Evolutionary conservation across 1,140 invertebrate species (phyloP), one percentile per base, ranked within the genome.

Genomic region (Aphelinus certus): DNA sequence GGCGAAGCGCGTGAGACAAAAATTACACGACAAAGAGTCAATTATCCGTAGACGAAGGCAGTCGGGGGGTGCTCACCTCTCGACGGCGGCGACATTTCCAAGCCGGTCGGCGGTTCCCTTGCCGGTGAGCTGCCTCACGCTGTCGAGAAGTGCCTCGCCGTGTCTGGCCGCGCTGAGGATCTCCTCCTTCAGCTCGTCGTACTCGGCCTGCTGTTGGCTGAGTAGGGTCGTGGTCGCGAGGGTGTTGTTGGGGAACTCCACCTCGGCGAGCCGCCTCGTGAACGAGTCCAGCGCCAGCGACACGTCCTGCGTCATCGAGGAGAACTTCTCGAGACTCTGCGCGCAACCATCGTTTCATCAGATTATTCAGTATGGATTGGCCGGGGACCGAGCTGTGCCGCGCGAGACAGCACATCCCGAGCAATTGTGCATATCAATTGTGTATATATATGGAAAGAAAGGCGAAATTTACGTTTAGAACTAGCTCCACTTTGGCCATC

Each of bases 301-400:
- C 43, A 98, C 95, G 81, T 96, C 93, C 83, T 95, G 93, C 68
- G 95, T 97, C 84, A 96, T 92, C 53, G 91, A 92, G 55, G 95
- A 97, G 89, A 98, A 98, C 84, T 97, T 96, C 85, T 98, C 97
- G 79, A 98, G 91, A 68, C 94, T 95, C 96, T 98, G 83, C n/a
- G 60, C 26, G 26, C 26, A 26, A 26, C 26, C 26, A 26, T 26
- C 26, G 26, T 26, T 26, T 26, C 26, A 26, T 26, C 26, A 26
- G 26, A 26, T 26, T 26, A 26, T 26, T 26, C 26, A 26, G 26
- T 26, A 26, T 26, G 26, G 26, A 26, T 26, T 26, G 26, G 26
- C 26, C 26, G 26, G 26, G 26, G 26, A 26, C 26, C 26, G 26
- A 26, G 26, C 26, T 26, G 26, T 26, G 26, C 26, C 26, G 26